A percentile compares a stretch with the other conserved stretches of the same genome.
These are phyloP conservation scores for Melipona bicolor DNA, from an alignment of 2,888 invertebrate species.

Conservation along the genomic window DNA sequence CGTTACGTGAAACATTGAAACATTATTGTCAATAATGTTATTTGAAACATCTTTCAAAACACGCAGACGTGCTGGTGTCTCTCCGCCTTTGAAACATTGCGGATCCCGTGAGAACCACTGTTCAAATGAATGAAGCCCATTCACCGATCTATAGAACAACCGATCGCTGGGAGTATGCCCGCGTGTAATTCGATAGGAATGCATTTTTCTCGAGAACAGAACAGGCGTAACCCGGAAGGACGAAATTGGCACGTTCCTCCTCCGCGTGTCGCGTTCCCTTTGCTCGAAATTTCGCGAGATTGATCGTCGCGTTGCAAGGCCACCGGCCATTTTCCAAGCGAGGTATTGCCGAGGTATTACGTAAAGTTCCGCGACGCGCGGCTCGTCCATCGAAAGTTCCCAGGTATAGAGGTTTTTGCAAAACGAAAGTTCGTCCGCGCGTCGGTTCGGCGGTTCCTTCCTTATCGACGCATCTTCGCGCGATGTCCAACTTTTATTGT, in stretches of 20 bases:
- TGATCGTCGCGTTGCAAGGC: constrained; percentile 23
- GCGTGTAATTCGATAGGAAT: constrained; percentile 75
- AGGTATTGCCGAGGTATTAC: neutral
- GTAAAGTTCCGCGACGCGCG: constrained; percentile 7
- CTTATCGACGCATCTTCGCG: neutral
- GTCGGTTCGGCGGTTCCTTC: neutral
- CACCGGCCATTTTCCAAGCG: neutral
- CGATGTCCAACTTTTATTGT: neutral
- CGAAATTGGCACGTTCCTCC: constrained; percentile 10
- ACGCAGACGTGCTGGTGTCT: too few species aligned
- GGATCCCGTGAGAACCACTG: constrained; percentile 66
- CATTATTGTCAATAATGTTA: too few species aligned
- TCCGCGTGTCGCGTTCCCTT: constrained; percentile 2
- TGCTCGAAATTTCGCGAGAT: constrained; percentile 27
- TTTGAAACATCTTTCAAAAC: too few species aligned
- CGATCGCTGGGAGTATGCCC: constrained; percentile 45
- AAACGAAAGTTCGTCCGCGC: neutral
- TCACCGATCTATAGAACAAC: constrained; percentile 66
- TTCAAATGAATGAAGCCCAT: constrained; percentile 70
- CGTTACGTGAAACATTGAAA: too few species aligned
- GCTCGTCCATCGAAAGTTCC: neutral
- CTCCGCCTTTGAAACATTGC: neutral
- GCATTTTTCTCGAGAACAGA: constrained; percentile 65
- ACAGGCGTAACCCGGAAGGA: constrained; percentile 51
- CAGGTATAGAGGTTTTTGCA: neutral